Evolutionary conservation across 2,113 vertebrate genomes (phyloP), one percentile per base, ranked within the genome.

Genomic region (Eudyptes chrysolophus): DNA sequence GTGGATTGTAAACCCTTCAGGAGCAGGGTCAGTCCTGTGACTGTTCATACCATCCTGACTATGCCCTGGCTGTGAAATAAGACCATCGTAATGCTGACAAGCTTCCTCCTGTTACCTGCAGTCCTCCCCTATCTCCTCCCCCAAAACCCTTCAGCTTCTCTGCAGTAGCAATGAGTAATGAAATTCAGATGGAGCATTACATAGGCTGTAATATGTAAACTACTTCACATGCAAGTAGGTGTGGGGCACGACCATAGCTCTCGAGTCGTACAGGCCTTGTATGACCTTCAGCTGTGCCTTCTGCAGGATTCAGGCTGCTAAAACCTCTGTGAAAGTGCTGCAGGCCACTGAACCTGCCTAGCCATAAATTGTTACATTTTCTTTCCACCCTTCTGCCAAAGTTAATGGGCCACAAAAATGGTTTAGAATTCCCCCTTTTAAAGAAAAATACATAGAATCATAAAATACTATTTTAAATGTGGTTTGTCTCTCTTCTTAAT

Each of bases 241-340:
- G 20, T n/a, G 51, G 46, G 42, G 30, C 32, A 64, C 9, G 21
- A 44, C 32, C 57, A 25, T 16, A 17, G 25, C 52, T 61, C 58
- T 61, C 0, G 7, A 30, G 38, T 14, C 0, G 0, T n/a, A 38
- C 13, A 49, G 29, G 18, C 19, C 16, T 36, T 30, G 46, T 20
- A 26, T 4, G 20, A 24, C 72, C 42, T 77, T 68, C 52, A 61
- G n/a, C 16, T 3, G 1, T 57, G 34, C 18, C 17, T 68, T 16
- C 46, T 27, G 15, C 0, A 2, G 48, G 14, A 29, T 1, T 51
- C 52, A 76, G 40, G n/a, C 84, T 55, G 21, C 68, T 44, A 34
- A 84, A 58, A 27, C 21, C 34, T 46, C 44, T 0, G 0, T 19
- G 29, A 16, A 71, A 76, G 13, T 32, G 51, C 46, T 81, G 46